Conservation (phyloP, 2,888 invertebrate species). For the Tuta absoluta region DNA sequence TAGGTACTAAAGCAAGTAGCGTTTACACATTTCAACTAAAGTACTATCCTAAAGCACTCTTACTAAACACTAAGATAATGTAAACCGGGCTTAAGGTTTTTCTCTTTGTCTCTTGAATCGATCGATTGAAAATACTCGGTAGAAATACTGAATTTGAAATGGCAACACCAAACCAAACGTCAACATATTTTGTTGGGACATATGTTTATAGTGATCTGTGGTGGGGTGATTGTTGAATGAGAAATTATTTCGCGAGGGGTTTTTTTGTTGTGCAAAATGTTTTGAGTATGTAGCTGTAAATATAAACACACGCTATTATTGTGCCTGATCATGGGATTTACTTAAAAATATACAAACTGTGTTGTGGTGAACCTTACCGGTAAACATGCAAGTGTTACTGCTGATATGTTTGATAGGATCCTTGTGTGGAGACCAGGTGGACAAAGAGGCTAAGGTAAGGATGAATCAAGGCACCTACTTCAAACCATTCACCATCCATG, state of each 20-base stretch:
- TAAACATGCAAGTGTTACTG: slow-evolving; percentile 59
- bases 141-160: neutral
- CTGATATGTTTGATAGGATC: slow-evolving; percentile 59
- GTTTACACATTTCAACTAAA: too few species aligned
- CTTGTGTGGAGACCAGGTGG: slow-evolving; percentile 57
- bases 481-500: slow-evolving; percentile 44
- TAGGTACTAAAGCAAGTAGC: too few species aligned
- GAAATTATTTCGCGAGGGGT: neutral
- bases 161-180: neutral
- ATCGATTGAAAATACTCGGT: neutral
- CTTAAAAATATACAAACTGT: slow-evolving; percentile 28
- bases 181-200: too few species aligned
- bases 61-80: too few species aligned
- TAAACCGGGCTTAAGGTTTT: too few species aligned
- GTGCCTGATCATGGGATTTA: slow-evolving; percentile 45
- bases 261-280: neutral
- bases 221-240: neutral
- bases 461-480: slow-evolving; percentile 39
- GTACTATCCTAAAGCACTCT: too few species aligned
- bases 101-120: too few species aligned
- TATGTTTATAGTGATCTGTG: too few species aligned
- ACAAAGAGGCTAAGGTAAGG: slow-evolving; percentile 65
- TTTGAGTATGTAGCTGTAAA: neutral
- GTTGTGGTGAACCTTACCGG: slow-evolving; percentile 33
- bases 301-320: neutral